Percentiles rank a stretch among this genome's conserved stretches.
These are phyloP conservation scores for Coptotermes formosanus DNA, from an alignment of 1,140 invertebrate genomes.

Conservation along the genomic window DNA sequence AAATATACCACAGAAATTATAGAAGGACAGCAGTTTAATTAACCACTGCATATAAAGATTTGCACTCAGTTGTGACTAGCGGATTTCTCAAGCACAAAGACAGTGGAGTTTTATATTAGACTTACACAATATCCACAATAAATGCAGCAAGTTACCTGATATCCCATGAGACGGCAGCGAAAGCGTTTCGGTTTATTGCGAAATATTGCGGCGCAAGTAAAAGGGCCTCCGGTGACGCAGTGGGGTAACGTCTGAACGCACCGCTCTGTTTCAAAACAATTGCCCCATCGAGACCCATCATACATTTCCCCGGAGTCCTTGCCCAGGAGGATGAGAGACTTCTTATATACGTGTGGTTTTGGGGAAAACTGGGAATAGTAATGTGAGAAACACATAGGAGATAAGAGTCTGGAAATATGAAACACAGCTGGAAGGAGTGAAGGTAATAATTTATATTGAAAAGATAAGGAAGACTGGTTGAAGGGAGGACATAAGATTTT, in stretches of 20 bases:
- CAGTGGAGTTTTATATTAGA: not conserved
- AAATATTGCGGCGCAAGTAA: not conserved
- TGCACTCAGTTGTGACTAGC: no score
- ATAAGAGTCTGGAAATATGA: not conserved
- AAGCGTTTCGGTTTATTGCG: not conserved
- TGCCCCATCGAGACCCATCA: not conserved
- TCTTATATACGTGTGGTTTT: not conserved
- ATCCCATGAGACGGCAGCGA: no score
- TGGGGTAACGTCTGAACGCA: no score
- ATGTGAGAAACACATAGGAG: not conserved
- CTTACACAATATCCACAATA: not conserved
- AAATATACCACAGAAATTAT: no score
- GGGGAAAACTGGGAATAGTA: not conserved
- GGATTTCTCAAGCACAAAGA: not conserved
- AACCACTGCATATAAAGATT: no score
- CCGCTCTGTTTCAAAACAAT: not conserved
- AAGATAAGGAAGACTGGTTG: not conserved
- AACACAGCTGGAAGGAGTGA: not conserved
- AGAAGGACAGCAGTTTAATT: no score
- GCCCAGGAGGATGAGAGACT: not conserved
- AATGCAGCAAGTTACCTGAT: no score
- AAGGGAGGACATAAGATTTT: not conserved
- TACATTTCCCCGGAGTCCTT: not conserved
- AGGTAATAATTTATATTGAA: not conserved
- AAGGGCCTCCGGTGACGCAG: not conserved